Conservation (phyloP, 2,888 invertebrate species). For the Pemphredon lugubris region DNA sequence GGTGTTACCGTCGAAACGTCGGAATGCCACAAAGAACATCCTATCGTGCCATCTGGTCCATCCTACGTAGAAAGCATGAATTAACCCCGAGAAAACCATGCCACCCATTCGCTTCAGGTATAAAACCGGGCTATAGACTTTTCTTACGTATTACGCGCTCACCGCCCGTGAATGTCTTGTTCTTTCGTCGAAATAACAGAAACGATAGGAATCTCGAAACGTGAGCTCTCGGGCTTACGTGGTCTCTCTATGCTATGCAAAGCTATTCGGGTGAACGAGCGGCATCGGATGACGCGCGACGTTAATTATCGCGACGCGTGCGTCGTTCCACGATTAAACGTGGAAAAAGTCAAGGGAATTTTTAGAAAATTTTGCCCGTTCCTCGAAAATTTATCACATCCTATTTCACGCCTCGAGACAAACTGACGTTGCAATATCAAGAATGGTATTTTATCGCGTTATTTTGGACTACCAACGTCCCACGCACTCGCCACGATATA, state of each 20-base stretch:
- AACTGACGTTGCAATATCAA: not conserved
- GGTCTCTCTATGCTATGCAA: no score
- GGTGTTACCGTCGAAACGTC: slow-evolving; percentile 49
- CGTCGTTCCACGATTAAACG: not conserved
- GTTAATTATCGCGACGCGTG: slow-evolving; percentile 3
- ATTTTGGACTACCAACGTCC: not conserved
- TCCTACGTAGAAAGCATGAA: slow-evolving; percentile 47
- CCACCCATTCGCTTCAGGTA: slow-evolving; percentile 54
- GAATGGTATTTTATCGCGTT: slow-evolving; percentile 4
- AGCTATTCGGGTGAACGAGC: no score
- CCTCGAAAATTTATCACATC: not conserved
- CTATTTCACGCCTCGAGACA: not conserved
- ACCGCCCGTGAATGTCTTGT: slow-evolving; percentile 10
- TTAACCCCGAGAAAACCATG: slow-evolving; percentile 51
- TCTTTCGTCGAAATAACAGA: slow-evolving; percentile 21
- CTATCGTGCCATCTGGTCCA: slow-evolving; percentile 62
- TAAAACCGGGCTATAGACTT: slow-evolving; percentile 13
- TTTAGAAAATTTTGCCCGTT: not conserved
- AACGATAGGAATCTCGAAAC: slow-evolving; percentile 27
- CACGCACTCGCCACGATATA: not conserved
- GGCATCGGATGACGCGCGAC: no score
- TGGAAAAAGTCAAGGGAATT: not conserved
- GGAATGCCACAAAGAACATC: slow-evolving; percentile 53
- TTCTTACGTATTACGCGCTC: slow-evolving; percentile 15
- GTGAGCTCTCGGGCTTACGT: no score